Evolutionary conservation across 1,140 invertebrate genomes (phyloP), one percentile per base, ranked within the genome.

Genomic region (Scaptomyza montana): DNA sequence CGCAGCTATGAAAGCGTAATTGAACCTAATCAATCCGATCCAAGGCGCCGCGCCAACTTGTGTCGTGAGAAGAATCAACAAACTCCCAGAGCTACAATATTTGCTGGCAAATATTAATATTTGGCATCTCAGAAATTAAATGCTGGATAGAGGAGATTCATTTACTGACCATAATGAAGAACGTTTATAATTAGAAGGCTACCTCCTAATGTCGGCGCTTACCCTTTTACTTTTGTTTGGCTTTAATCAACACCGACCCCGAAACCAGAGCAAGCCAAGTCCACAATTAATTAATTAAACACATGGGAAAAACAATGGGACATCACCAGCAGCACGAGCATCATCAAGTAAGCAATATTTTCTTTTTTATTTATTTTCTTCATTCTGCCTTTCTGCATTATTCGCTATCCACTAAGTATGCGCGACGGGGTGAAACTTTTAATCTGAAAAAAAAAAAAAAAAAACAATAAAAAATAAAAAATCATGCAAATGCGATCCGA

Each of bases 221-320:
- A 78, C 78, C 62, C 77, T 89, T 77, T 86, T 87, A 79, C 75
- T 89, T 87, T 65, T 77, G 50, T 87, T 78, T 82, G 86, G 72
- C 67, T 81, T 87, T 45, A 56, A 71, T 49, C 28, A 39, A 39
- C 45, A 28, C 59, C 21, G 19, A 51, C 36, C 46, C 49, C 50
- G 57, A 86, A 81, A 78, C 49, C 74, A 61, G 74, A 87, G 81
- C 81, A 73, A 80, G 28, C 62, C 49, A 72, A 66, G 50, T 69
- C n/a, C 46, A 60, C 69, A 74, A 65, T 82, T 76, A 78, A 62
- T 49, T 87, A 82, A 72, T 82, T 78, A 57, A 67, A 73, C 45
- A 74, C 53, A 54, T 69, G 51, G 51, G 3, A 59, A 76, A 53
- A 47, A 63, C 59, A 70, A 50, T 76, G 72, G 66, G 46, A 51